phyloP scores from a whole-genome alignment of 2,888 invertebrate genomes.

The Caenorhabditis parvicauda region DNA sequence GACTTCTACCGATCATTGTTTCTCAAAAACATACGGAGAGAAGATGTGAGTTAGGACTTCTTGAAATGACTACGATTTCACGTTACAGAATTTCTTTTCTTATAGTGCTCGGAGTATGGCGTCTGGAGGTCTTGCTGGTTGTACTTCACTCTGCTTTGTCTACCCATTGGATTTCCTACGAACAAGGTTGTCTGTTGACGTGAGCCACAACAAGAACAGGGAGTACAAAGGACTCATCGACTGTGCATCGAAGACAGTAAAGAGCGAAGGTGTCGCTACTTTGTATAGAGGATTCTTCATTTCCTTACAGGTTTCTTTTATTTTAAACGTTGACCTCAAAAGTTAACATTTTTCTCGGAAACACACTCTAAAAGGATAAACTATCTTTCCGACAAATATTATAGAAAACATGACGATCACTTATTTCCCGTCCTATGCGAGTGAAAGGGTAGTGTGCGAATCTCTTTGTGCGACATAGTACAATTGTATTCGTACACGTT shows the following conservation, averaged over 20 bases:
- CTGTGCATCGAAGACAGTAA: conserved; percentile 71
- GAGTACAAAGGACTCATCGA: conserved; percentile 44
- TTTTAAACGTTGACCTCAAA: too few relatives aligned
- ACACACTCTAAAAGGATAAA: too few relatives aligned
- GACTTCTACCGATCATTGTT: conserved; percentile 42
- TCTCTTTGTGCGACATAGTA: too few relatives aligned
- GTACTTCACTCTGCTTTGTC: conserved; percentile 43
- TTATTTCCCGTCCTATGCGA: too few relatives aligned
- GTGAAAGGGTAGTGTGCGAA: too few relatives aligned
- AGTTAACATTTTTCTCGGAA: too few relatives aligned
- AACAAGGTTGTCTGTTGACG: conserved; percentile 41
- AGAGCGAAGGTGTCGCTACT: conserved; percentile 78
- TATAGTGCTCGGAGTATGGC: conserved; percentile 36
- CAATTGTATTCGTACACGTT: too few relatives aligned
- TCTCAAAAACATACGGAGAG: conserved; percentile 30
- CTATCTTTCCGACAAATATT: not conserved
- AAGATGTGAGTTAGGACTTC: conserved; percentile 16
- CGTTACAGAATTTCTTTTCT: conserved; percentile 30
- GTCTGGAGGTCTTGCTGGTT: conserved; percentile 46
- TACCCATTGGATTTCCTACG: conserved; percentile 47
- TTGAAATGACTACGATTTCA: not conserved
- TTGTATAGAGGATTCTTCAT: conserved; percentile 89
- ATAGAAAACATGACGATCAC: too few relatives aligned
- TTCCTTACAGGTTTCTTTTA: conserved; percentile 77
- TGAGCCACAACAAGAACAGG: conserved; percentile 31